Evolutionary conservation across 2,888 invertebrate species (phyloP).

Genomic region (Synanthedon myopaeformis): DNA sequence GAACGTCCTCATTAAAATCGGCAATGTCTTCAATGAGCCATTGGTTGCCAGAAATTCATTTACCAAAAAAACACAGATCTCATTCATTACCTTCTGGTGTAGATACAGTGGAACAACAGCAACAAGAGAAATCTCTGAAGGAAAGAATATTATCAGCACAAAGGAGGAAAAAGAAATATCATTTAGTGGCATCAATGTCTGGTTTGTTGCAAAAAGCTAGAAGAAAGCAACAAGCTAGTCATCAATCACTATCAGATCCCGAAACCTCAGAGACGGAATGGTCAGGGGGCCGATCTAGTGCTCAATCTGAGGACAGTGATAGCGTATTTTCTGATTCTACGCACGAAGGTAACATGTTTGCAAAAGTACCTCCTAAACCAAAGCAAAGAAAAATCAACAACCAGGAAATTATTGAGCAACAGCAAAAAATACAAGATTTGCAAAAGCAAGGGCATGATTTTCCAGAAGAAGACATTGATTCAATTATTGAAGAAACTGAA

Average conservation of each 20-base stretch:
- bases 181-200: constrained; percentile 85
- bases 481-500: constrained; percentile 48
- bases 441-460: constrained; percentile 57
- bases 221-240: constrained; percentile 71
- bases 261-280: constrained; percentile 82
- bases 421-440: constrained; percentile 57
- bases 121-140: constrained; percentile 59
- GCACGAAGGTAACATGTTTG: constrained; percentile 73
- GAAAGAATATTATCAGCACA: constrained; percentile 60
- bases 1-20: constrained; percentile 80
- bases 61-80: constrained; percentile 82
- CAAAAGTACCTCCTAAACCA: constrained; percentile 68
- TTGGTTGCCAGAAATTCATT: constrained; percentile 84
- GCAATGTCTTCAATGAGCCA: constrained; percentile 85
- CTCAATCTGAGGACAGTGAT: constrained; percentile 82
- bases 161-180: constrained; percentile 82
- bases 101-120: constrained; percentile 63
- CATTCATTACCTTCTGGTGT: constrained; percentile 84
- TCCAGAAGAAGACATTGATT: constrained; percentile 38
- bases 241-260: constrained; percentile 80
- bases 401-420: constrained; percentile 63
- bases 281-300: constrained; percentile 73
- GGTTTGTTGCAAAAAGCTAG: constrained; percentile 89
- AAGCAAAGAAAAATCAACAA: constrained; percentile 58
- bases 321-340: constrained; percentile 78